phyloP scores from a whole-genome alignment of 2,888 invertebrate genomes.

The Adineta ricciae region DNA sequence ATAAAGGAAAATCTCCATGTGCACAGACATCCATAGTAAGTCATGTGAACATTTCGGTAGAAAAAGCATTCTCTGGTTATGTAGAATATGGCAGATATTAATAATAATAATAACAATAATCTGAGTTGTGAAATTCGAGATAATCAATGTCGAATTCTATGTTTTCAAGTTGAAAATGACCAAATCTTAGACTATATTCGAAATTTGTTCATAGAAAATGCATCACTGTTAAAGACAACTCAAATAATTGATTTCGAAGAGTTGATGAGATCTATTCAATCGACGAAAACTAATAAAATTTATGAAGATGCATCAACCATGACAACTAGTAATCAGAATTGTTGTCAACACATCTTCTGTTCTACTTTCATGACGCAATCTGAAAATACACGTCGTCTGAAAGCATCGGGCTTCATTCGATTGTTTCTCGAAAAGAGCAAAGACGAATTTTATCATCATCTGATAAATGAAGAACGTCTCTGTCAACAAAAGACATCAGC shows the following conservation, averaged over 20 bases:
- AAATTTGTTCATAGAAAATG: background rate
- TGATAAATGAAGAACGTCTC: background rate
- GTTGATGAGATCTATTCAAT: background rate
- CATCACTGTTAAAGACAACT: background rate
- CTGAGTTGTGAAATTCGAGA: background rate
- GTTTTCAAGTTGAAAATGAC: background rate
- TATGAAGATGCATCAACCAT: background rate
- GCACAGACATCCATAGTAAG: too few species aligned
- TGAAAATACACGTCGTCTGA: background rate
- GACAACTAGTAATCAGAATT: background rate
- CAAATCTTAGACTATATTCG: background rate
- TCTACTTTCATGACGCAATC: background rate
- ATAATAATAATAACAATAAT: background rate
- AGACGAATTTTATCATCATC: background rate
- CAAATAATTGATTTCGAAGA: background rate
- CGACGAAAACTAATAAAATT: background rate
- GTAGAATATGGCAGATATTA: too few species aligned
- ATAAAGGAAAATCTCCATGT: too few species aligned
- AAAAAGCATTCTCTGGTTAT: too few species aligned
- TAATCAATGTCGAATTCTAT: background rate
- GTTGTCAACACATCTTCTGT: background rate
- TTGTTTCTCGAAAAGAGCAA: background rate
- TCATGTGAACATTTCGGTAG: too few species aligned
- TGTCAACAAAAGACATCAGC: background rate
- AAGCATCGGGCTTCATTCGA: background rate